Percentiles rank a stretch among this genome's conserved stretches.
These are phyloP conservation scores for Cyprinodon diabolis DNA, from an alignment of 2,797 vertebrate genomes.

Conservation along the genomic window DNA sequence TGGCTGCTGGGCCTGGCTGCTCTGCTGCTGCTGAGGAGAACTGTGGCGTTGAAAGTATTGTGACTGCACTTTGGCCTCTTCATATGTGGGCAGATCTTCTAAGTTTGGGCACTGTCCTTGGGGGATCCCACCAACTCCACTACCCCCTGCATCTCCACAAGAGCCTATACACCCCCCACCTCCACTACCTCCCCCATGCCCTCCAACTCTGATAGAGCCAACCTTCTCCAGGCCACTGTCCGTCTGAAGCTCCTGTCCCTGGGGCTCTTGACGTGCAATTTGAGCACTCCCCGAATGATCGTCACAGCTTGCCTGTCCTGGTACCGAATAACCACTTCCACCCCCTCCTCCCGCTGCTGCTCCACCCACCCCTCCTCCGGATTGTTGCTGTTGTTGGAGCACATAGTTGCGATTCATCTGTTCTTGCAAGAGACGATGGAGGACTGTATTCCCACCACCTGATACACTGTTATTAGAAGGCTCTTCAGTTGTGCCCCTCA, in stretches of 20 bases:
- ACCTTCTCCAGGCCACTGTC: constrained; percentile 96
- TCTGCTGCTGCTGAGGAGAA: constrained; percentile 73
- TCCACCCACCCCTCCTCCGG: constrained; percentile 52
- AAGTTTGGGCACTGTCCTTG: constrained; percentile 81
- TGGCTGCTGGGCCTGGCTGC: constrained; percentile 67
- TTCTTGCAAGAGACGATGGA: constrained; percentile 98
- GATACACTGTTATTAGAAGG: constrained; percentile 74
- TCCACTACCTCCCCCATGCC: constrained; percentile 82
- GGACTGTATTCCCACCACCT: constrained; percentile 83
- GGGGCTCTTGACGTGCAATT: constrained; percentile 97
- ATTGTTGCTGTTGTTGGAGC: constrained; percentile 69
- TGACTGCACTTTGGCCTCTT: constrained; percentile 98
- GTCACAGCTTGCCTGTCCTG: constrained; percentile 74
- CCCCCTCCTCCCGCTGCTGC: constrained; percentile 23
- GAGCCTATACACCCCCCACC: constrained; percentile 77
- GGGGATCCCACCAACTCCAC: constrained; percentile 77
- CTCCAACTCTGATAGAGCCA: constrained; percentile 73
- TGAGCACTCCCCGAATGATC: constrained; percentile 90
- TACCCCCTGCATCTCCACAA: constrained; percentile 57
- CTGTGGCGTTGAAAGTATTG: constrained; percentile 93
- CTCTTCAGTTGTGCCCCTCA: constrained; percentile 94
- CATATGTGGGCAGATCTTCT: constrained; percentile 95
- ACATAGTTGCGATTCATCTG: constrained; percentile 95
- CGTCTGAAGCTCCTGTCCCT: constrained; percentile 96
- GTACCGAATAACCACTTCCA: constrained; percentile 63